Conservation (phyloP, 2,113 vertebrate species). For the Rhinoptilus africanus region DNA sequence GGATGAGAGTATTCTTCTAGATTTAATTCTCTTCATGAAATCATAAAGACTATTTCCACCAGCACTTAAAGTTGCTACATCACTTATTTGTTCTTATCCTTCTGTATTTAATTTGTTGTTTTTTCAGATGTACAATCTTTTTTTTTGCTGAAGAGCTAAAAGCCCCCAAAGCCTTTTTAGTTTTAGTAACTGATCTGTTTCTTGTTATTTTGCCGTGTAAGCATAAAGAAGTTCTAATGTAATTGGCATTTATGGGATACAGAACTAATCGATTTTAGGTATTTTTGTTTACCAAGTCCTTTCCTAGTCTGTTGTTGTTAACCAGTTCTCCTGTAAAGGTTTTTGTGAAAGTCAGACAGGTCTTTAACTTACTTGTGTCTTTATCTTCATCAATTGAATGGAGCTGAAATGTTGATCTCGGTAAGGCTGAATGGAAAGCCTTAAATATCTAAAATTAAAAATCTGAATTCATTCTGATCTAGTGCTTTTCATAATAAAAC, state of each 20-base stretch:
- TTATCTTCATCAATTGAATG: background rate
- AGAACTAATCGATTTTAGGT: background rate
- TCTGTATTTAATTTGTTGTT: background rate
- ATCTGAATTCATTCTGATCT: background rate
- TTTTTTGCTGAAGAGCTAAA: background rate
- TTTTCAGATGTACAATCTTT: background rate
- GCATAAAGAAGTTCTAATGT: background rate
- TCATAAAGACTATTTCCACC: background rate
- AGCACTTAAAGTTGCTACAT: background rate
- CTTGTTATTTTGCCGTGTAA: background rate
- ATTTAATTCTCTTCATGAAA: background rate
- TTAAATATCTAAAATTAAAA: too few relatives aligned
- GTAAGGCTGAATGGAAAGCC: background rate
- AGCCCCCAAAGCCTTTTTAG: background rate
- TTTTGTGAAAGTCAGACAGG: background rate
- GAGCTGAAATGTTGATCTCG: background rate
- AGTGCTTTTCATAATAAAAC: background rate
- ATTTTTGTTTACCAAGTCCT: background rate
- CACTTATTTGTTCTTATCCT: background rate
- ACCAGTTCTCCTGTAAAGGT: background rate
- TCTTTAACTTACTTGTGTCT: background rate
- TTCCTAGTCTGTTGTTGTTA: background rate
- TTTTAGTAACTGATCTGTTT: background rate
- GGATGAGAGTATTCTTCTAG: background rate
- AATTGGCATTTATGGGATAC: background rate